These are phyloP conservation scores for Dicranocentrus wangi DNA, from an alignment of 2,888 invertebrate species.

Conservation along the genomic window DNA sequence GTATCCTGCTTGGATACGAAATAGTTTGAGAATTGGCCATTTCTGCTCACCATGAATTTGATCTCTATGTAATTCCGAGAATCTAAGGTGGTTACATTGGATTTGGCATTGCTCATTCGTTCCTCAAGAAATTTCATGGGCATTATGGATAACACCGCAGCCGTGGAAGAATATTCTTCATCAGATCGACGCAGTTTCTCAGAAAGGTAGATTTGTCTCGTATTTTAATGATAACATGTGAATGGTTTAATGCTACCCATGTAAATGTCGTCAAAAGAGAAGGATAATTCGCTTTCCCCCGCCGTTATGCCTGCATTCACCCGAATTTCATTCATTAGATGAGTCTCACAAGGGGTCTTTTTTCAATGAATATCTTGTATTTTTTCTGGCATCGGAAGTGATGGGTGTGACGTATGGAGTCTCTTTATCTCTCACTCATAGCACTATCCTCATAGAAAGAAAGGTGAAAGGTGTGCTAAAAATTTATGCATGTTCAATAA, in stretches of 20 bases:
- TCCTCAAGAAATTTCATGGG: not conserved
- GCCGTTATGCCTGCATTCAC: too few relatives aligned
- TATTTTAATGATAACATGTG: not conserved
- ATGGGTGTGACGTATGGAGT: not conserved
- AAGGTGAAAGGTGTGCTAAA: slow-evolving; percentile 44
- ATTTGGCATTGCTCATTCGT: not conserved
- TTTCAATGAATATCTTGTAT: slow-evolving; percentile 16
- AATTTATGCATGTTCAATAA: slow-evolving; percentile 35
- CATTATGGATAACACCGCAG: slow-evolving; percentile 26
- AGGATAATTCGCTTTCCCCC: too few relatives aligned
- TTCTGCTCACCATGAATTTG: not conserved
- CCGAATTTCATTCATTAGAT: slow-evolving; percentile 13
- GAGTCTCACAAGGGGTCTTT: not conserved
- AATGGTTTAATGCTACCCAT: not conserved
- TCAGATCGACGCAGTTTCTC: slow-evolving; percentile 51
- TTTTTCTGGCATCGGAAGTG: slow-evolving; percentile 15
- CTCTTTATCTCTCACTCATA: not conserved
- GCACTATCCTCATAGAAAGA: not conserved
- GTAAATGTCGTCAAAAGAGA: not conserved
- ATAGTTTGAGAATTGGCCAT: not conserved
- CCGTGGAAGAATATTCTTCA: slow-evolving; percentile 24
- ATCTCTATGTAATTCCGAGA: not conserved
- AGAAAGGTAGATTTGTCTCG: slow-evolving; percentile 42
- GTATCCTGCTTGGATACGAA: too few relatives aligned
- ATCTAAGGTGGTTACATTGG: not conserved